Percentiles rank a stretch among this genome's conserved stretches.
Evolutionary conservation across 2,888 invertebrate species (phyloP).

Genomic region (Antitype chi): DNA sequence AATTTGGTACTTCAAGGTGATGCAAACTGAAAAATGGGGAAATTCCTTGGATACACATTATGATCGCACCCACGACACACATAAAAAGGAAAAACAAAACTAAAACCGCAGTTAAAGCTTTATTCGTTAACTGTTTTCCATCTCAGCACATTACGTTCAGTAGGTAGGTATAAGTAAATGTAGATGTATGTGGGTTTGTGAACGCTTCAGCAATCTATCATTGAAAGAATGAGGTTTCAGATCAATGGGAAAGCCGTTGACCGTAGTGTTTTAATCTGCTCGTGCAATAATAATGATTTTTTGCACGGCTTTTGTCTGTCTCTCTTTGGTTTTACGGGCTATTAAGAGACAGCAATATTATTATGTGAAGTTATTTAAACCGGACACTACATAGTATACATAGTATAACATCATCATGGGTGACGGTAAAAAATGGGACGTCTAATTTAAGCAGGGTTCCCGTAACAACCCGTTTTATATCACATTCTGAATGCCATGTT

Average conservation of each 20-base stretch:
- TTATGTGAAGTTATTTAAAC: neutral
- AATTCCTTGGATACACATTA: neutral
- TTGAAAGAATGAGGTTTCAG: conserved; percentile 14
- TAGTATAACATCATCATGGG: neutral
- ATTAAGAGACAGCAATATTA: neutral
- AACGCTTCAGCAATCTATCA: neutral
- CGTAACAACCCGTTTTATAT: neutral
- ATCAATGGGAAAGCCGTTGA: conserved; percentile 4
- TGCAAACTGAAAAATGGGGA: neutral
- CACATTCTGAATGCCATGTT: conserved; percentile 2
- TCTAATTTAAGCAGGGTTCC: neutral
- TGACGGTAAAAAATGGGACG: neutral
- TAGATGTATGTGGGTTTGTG: neutral
- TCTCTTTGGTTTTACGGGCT: neutral
- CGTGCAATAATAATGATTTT: conserved; percentile 2
- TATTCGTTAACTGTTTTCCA: neutral
- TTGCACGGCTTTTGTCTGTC: neutral
- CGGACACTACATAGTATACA: neutral
- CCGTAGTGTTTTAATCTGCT: neutral
- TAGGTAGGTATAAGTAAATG: neutral
- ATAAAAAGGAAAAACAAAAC: neutral
- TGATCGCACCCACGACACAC: too few species aligned
- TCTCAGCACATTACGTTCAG: neutral
- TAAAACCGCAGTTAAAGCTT: neutral
- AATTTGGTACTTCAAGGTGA: neutral